Percentiles rank a stretch among this genome's conserved stretches.
Evolutionary conservation across 2,888 invertebrate species (phyloP).

Genomic region (Andrena bicolor): DNA sequence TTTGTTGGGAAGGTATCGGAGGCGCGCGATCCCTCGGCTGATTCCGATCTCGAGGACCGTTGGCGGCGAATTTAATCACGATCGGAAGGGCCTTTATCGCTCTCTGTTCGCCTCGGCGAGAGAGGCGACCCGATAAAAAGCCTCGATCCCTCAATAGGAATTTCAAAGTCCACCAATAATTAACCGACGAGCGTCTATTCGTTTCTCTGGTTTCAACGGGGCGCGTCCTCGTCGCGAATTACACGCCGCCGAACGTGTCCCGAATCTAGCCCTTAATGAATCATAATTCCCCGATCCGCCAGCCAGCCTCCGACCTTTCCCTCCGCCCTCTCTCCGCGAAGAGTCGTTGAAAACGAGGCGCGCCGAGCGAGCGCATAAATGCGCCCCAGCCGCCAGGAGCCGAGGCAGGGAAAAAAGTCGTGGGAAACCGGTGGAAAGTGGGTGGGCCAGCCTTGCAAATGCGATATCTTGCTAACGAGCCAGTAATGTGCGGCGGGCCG

Average conservation of each 20-base stretch:
- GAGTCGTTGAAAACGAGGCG: conserved; percentile 32
- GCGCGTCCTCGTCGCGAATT: conserved; percentile 45
- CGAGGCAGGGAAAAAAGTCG: conserved; percentile 26
- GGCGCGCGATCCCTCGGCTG: conserved; percentile 5
- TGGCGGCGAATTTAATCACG: conserved; percentile 45
- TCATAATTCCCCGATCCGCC: conserved; percentile 60
- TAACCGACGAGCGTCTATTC: conserved; percentile 32
- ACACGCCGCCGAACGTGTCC: conserved; percentile 53
- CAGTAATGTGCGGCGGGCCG: conserved; percentile 74
- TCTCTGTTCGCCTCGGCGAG: conserved; percentile 22
- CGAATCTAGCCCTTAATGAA: conserved; percentile 60
- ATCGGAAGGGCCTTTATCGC: conserved; percentile 41
- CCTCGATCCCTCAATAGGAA: conserved; percentile 55
- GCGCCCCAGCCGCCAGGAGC: conserved; percentile 13
- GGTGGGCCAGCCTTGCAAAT: conserved; percentile 44
- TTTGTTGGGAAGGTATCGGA: conserved; percentile 22
- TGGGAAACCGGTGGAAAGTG: conserved; percentile 45
- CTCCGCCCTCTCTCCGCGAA: not conserved
- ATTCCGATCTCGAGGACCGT: conserved; percentile 30
- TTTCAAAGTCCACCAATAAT: conserved; percentile 61
- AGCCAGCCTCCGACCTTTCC: not conserved
- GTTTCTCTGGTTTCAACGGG: conserved; percentile 17
- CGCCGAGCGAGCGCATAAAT: conserved; percentile 23
- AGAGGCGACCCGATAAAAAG: conserved; percentile 48
- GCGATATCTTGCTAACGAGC: conserved; percentile 76